These are phyloP conservation scores for Rhagium mordax DNA, from an alignment of 2,888 invertebrate species.

Conservation along the genomic window DNA sequence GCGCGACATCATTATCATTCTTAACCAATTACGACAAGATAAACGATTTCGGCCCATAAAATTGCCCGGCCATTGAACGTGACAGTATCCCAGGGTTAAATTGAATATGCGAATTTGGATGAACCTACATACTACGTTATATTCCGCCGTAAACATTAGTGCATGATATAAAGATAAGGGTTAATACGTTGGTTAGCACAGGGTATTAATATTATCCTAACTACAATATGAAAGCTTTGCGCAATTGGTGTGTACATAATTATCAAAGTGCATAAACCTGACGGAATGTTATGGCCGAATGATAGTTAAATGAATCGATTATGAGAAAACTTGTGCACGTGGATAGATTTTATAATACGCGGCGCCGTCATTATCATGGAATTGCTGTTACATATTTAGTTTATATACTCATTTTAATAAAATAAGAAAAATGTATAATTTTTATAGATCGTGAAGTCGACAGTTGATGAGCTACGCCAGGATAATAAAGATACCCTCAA, in stretches of 20 bases:
- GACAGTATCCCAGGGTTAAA: background rate
- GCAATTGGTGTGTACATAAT: background rate
- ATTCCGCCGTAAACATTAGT: background rate
- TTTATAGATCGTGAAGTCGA: too few species aligned
- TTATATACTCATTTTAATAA: too few species aligned
- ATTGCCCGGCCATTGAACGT: background rate
- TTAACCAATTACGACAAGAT: background rate
- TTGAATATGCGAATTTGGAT: background rate
- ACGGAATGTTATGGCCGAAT: background rate
- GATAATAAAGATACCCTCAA: too few species aligned
- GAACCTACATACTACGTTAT: background rate
- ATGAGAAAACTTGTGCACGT: background rate
- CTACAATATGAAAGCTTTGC: background rate
- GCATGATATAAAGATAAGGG: conserved; percentile 8
- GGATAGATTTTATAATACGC: background rate
- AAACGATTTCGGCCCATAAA: background rate
- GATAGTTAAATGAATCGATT: background rate
- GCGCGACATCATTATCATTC: too few species aligned
- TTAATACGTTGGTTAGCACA: background rate
- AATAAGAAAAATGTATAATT: too few species aligned
- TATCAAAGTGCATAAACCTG: background rate
- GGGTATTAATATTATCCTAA: conserved; percentile 4
- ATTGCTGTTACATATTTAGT: too few species aligned
- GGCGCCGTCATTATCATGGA: too few species aligned
- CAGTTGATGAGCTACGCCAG: too few species aligned